These are phyloP conservation scores for Lasioglossum calceatum DNA, from an alignment of 2,888 invertebrate genomes.

Conservation along the genomic window DNA sequence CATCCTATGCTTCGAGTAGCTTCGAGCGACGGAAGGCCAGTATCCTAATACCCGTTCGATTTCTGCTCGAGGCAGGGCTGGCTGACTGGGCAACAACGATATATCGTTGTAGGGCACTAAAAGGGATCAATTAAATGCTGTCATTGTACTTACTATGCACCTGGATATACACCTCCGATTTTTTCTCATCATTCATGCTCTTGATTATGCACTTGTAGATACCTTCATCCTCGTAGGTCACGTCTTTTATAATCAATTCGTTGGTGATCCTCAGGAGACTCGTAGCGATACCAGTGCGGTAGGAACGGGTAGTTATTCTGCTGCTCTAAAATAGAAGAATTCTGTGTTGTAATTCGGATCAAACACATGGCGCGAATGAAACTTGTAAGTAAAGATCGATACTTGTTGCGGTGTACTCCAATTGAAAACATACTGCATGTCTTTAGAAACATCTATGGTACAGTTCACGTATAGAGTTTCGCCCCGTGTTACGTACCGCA, in stretches of 20 bases:
- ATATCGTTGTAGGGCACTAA: not conserved
- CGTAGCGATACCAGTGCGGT: not conserved
- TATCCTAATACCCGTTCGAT: too few relatives aligned
- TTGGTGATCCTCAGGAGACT: constrained; percentile 48
- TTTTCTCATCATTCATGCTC: constrained; percentile 47
- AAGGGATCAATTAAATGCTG: not conserved
- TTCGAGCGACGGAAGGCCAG: too few relatives aligned
- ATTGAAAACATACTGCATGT: constrained; percentile 65
- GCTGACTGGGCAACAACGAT: not conserved
- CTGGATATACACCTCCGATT: constrained; percentile 57
- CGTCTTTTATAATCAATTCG: constrained; percentile 70
- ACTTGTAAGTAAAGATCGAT: constrained; percentile 1
- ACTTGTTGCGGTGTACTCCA: constrained; percentile 73
- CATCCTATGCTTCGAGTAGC: too few relatives aligned
- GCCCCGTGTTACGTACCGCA: constrained; percentile 76
- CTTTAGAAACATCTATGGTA: constrained; percentile 60
- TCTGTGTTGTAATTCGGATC: not conserved
- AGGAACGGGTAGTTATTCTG: constrained; percentile 56
- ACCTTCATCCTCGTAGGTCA: constrained; percentile 75
- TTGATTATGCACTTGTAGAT: constrained; percentile 72
- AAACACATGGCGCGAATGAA: not conserved
- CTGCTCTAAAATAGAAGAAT: constrained; percentile 57
- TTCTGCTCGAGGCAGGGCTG: too few relatives aligned
- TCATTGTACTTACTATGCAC: constrained; percentile 73
- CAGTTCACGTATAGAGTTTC: constrained; percentile 76